These are phyloP conservation scores for Hylaeus volcanicus DNA, from an alignment of 1,140 invertebrate genomes.

Conservation along the genomic window DNA sequence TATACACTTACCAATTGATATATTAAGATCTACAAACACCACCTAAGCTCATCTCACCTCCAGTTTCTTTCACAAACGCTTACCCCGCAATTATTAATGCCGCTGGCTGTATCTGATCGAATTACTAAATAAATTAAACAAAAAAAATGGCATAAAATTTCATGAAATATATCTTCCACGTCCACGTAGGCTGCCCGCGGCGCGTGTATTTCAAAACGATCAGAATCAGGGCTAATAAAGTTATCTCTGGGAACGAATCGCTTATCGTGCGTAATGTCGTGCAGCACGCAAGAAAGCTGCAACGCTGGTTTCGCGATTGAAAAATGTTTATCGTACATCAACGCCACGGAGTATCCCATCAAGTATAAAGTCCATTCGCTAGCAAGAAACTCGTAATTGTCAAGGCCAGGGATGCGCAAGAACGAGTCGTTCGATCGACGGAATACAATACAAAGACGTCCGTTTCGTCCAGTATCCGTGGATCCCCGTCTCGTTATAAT, in stretches of 20 bases:
- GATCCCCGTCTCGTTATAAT: constrained; percentile 27
- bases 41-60: too few relatives aligned
- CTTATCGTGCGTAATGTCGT: background rate
- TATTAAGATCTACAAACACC: too few relatives aligned
- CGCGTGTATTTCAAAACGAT: too few relatives aligned
- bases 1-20: too few relatives aligned
- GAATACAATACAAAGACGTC: constrained; percentile 19
- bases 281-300: background rate
- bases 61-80: too few relatives aligned
- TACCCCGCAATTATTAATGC: too few relatives aligned
- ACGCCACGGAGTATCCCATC: background rate
- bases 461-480: background rate
- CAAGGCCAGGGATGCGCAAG: background rate
- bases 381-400: constrained; percentile 11
- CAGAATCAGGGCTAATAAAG: background rate
- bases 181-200: too few relatives aligned
- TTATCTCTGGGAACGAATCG: background rate
- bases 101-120: too few relatives aligned
- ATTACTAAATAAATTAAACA: too few relatives aligned
- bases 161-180: too few relatives aligned
- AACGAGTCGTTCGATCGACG: constrained; percentile 7
- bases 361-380: constrained; percentile 3
- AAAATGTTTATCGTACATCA: background rate
- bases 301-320: too few relatives aligned
- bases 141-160: too few relatives aligned